Percentiles rank a stretch among this genome's conserved stretches.
phyloP scores from a whole-genome alignment of 2,797 vertebrate species.

The Mus caroli region DNA sequence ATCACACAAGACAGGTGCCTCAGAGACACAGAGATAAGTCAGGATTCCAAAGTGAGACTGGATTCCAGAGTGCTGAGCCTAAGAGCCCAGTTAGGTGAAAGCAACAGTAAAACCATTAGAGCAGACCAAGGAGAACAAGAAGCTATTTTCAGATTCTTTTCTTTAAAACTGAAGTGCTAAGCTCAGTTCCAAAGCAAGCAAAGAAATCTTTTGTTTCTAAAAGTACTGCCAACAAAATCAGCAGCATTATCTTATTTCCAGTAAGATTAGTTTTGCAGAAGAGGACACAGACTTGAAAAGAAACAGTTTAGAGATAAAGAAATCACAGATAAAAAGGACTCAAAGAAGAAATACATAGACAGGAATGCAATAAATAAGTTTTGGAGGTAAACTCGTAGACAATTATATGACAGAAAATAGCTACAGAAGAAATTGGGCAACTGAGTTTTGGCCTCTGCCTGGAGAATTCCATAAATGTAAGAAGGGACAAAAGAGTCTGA shows the following conservation, averaged over 20 bases:
- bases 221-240: slow-evolving; percentile 31
- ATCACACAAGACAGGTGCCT: neutral
- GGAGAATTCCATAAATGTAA: neutral
- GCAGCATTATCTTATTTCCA: neutral
- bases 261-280: slow-evolving; percentile 53
- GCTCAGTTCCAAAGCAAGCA: neutral
- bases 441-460: neutral
- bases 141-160: neutral
- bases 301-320: neutral
- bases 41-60: neutral
- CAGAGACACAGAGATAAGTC: neutral
- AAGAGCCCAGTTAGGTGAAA: neutral
- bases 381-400: neutral
- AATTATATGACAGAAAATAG: neutral
- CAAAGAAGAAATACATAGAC: slow-evolving; percentile 6
- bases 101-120: neutral
- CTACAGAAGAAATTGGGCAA: neutral
- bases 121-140: neutral
- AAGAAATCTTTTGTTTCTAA: slow-evolving; percentile 35
- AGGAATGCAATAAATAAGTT: slow-evolving; percentile 6
- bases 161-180: slow-evolving; percentile 29
- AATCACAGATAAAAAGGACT: neutral
- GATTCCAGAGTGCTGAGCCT: neutral
- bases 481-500: neutral
- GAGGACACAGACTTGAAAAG: slow-evolving; percentile 2